A percentile compares a stretch with the other conserved stretches of the same genome.
These are phyloP conservation scores for Camponotus fellah DNA, from an alignment of 2,888 invertebrate species.

Conservation along the genomic window DNA sequence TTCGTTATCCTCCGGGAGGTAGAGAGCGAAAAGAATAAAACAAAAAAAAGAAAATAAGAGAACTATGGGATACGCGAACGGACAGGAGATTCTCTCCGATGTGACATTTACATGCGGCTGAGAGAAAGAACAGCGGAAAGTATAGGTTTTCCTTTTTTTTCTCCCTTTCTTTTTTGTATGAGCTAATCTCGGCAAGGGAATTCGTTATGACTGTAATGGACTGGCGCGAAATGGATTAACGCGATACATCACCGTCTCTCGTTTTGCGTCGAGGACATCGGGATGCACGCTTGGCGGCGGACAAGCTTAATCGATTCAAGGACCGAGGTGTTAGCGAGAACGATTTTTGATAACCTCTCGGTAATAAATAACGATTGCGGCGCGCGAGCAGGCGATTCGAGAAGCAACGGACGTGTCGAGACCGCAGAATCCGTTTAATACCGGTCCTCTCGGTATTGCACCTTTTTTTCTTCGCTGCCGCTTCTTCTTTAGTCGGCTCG, in stretches of 20 bases:
- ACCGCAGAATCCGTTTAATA: constrained; percentile 54
- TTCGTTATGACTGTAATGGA: constrained; percentile 52
- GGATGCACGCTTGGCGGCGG: neutral
- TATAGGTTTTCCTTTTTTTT: constrained; percentile 19
- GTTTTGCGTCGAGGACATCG: constrained; percentile 2
- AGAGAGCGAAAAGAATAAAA: constrained; percentile 50
- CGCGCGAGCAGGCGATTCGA: neutral
- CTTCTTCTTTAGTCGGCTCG: constrained; percentile 52
- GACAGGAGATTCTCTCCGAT: constrained; percentile 29
- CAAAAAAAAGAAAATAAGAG: constrained; percentile 40
- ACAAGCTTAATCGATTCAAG: constrained; percentile 22
- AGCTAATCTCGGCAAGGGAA: constrained; percentile 53
- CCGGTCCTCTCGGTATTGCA: constrained; percentile 29
- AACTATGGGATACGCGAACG: constrained; percentile 41
- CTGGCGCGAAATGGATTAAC: constrained; percentile 50
- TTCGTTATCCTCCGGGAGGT: constrained; percentile 69
- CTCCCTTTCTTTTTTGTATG: constrained; percentile 2
- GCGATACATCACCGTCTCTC: constrained; percentile 36
- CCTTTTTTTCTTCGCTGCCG: constrained; percentile 59
- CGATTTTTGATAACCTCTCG: constrained; percentile 31
- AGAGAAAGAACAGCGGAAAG: constrained; percentile 38
- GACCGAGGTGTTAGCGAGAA: neutral
- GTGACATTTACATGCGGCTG: constrained; percentile 65
- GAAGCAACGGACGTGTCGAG: constrained; percentile 24
- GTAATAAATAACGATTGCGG: constrained; percentile 39